phyloP scores from a whole-genome alignment of 2,888 invertebrate genomes.

The Rhogogaster chlorosoma region DNA sequence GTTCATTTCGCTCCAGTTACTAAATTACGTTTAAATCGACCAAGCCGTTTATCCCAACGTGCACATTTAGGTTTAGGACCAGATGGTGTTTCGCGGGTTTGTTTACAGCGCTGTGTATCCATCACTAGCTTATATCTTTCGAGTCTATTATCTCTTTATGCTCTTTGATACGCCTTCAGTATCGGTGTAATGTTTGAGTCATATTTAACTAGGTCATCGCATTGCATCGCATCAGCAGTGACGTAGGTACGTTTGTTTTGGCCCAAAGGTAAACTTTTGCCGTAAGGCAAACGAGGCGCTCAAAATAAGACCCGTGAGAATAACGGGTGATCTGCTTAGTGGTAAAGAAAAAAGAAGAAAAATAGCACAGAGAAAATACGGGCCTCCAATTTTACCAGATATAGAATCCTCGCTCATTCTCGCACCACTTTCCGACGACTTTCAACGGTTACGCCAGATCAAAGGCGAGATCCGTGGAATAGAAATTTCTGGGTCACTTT shows the following conservation, averaged over 20 bases:
- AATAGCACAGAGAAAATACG: not conserved
- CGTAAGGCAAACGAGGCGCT: not conserved
- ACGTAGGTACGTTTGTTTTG: not conserved
- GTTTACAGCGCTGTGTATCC: not conserved
- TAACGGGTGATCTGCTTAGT: not conserved
- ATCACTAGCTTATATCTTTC: not conserved
- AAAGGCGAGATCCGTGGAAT: not conserved
- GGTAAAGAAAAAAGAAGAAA: not conserved
- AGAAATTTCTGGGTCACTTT: not conserved
- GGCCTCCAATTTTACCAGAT: not conserved
- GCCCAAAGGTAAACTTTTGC: not conserved
- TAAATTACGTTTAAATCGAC: constrained; percentile 7
- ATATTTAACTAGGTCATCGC: not conserved
- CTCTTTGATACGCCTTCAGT: not conserved
- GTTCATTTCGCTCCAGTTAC: not conserved
- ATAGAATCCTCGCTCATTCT: not conserved
- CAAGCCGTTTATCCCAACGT: constrained; percentile 11
- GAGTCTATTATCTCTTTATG: not conserved
- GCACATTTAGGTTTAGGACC: not conserved
- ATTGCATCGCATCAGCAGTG: not conserved
- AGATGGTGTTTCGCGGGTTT: constrained; percentile 16
- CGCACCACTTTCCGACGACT: not conserved
- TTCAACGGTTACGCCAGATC: not conserved
- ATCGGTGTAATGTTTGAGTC: not conserved
- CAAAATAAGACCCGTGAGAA: not conserved